Percentiles rank a stretch among this genome's conserved stretches.
Conservation (phyloP, 2,113 vertebrate species). For the Apistogramma diplotaenia region DNA sequence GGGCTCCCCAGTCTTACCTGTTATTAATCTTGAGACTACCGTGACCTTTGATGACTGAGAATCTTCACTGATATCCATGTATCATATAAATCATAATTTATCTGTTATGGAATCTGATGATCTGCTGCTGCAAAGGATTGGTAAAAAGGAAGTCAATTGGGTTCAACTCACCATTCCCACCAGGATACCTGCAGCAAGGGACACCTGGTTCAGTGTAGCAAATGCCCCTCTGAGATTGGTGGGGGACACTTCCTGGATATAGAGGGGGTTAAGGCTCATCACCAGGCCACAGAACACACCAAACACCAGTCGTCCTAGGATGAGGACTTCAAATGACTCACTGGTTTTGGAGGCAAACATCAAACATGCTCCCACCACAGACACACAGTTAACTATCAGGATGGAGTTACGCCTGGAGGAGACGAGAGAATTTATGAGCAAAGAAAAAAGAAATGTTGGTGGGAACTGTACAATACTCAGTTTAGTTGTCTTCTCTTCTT, state of each 20-base stretch:
- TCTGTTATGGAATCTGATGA: neutral
- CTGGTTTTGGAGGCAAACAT: constrained; percentile 76
- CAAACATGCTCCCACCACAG: constrained; percentile 68
- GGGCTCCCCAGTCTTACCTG: too few relatives aligned
- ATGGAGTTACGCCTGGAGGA: constrained; percentile 76
- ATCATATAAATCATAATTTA: neutral
- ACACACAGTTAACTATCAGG: constrained; percentile 76
- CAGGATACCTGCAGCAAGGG: constrained; percentile 74
- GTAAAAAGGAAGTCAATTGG: neutral
- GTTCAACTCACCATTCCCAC: constrained; percentile 75
- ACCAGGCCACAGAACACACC: constrained; percentile 80
- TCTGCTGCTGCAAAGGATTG: neutral
- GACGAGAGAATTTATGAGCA: neutral
- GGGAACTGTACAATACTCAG: neutral
- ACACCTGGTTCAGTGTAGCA: constrained; percentile 80
- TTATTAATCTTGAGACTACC: too few relatives aligned
- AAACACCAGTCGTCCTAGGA: constrained; percentile 77
- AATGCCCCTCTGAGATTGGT: constrained; percentile 78
- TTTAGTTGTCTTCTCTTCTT: neutral
- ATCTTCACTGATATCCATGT: neutral
- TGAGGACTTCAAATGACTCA: constrained; percentile 76
- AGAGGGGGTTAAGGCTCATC: constrained; percentile 81
- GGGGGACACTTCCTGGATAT: constrained; percentile 81
- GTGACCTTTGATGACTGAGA: too few relatives aligned
- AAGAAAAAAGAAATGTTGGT: accelerated